Base-by-base conservation (phyloP, 2,888 invertebrate genomes). In the Dione vanillae region DNA sequence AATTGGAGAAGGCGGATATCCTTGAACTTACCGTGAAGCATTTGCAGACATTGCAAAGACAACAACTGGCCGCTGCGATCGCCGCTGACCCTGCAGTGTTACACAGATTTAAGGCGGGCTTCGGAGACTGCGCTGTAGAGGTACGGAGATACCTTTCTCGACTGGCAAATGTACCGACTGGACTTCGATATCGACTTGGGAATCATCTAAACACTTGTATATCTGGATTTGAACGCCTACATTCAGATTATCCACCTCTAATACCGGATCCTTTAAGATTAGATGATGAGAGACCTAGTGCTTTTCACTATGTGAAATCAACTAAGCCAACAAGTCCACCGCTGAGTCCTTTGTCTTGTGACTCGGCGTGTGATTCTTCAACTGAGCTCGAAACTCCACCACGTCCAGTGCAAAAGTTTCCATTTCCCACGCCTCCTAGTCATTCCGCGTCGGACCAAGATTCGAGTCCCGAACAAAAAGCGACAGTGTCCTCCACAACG, bases 1-100 rank as follows among this genome's bases (percentile, higher is more conserved):
- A 99, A 86, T 93, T 99, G 81, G 99, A 99, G 88, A 99, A 99
- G 85, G 98, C 99, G 0, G 99, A 99, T 87, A 98, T 99, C 78
- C 92, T 99, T 67, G 99, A 99, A 89, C 96, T 98, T 94, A 98
- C 98, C 0, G 98, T 99, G 59, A 97, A 97, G 84, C 98, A 98
- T 85, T 94, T 99, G 64, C 97, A 98, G 85, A 96, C 96, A 73
- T 92, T 99, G 16, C 98, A 98, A 83, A 95, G 97, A 12, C 97
- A 98, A 85, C 98, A 98, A 86, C 90, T 96, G 58, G 96, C 96
- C 10, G 95, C 96, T 76, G 96, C 97, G 35, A 96, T 97, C 76
- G 96, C 97, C 0, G 95, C 96, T 11, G 97, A 98, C 86, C 97
- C 98, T 0, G 95, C 96, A 16, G 96, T 98, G 1, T 92, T 97